Base-by-base conservation (phyloP, 2,113 vertebrate species). In the Callocephalon fimbriatum region DNA sequence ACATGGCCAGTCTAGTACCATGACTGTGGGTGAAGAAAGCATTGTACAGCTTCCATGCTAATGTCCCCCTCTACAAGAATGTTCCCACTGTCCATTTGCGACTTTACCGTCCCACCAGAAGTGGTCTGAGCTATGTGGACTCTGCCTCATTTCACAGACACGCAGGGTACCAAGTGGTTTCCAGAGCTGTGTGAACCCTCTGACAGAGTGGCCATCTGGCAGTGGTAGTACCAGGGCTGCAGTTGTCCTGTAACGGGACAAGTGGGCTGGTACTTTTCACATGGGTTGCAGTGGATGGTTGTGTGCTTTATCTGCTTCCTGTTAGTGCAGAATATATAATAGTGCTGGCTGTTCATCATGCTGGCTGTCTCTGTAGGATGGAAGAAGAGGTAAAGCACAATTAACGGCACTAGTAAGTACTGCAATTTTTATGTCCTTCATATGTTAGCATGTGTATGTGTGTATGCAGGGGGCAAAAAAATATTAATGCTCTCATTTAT, bases 231-330 rank as follows among this genome's bases (percentile, higher is more conserved):
- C 38, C 62, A 40, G 74, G 38, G 37, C 77, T 68, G 65, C 80
- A 9, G 14, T 5, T 71, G 66, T 47, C 54, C 93, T 74, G 54
- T 2, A 14, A 23, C 5, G 22, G 85, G 59, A 44, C 75, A 37
- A 96, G 72, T 1, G 29, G 67, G 93, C 87, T 96, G 85, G 82
- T 81, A 31, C 86, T 72, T 79, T 77, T 89, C 81, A 31, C 84
- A 59, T 37, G 87, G 70, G 48, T 78, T 40, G 23, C 71, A 50
- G 78, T 67, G 91, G 80, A 94, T 86, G 79, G 78, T 63, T 72
- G 84, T 89, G 86, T 83, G 95, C 86, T 86, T 97, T 94, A 82
- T 90, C 93, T 88, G 91, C 82, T 96, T 97, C 96, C 96, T 97
- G 95, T 94, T 94, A 25, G 58, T 27, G 59, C 48, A 71, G 92